phyloP scores from a whole-genome alignment of 2,113 vertebrate species.

The Marcusenius ussheri region DNA sequence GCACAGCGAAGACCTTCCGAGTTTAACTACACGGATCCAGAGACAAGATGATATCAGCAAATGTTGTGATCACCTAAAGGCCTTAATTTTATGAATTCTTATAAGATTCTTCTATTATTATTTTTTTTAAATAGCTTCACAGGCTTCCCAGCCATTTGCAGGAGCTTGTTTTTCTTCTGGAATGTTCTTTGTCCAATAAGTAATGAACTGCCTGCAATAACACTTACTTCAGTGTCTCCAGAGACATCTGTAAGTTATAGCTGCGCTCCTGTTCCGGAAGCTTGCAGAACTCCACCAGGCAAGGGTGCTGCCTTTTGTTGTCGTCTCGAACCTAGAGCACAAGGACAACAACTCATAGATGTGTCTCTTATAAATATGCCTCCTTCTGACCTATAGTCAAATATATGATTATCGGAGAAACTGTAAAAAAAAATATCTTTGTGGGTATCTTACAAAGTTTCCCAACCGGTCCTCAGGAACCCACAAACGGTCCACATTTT shows the following conservation, averaged over 20 bases:
- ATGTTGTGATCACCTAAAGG: background rate
- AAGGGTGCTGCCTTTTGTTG: slow-evolving; percentile 92
- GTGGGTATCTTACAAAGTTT: background rate
- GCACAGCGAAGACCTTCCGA: background rate
- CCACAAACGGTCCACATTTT: background rate
- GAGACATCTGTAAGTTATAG: slow-evolving; percentile 95
- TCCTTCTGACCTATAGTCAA: background rate
- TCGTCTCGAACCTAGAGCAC: slow-evolving; percentile 79
- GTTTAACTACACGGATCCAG: background rate
- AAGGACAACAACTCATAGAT: background rate
- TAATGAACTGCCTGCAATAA: background rate
- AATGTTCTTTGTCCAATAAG: background rate
- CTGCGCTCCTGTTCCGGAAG: slow-evolving; percentile 90
- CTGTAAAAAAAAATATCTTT: background rate
- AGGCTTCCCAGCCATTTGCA: background rate
- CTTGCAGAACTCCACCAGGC: slow-evolving; percentile 87
- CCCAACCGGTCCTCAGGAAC: background rate
- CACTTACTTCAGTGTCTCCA: slow-evolving; percentile 90
- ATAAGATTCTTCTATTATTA: background rate
- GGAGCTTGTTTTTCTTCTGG: background rate
- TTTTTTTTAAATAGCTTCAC: background rate
- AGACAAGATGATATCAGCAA: background rate
- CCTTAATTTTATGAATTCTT: background rate
- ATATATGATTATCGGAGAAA: background rate
- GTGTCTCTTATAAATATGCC: background rate